Evolutionary conservation across 2,797 vertebrate genomes (phyloP).

Genomic region (Erpetoichthys calabaricus): DNA sequence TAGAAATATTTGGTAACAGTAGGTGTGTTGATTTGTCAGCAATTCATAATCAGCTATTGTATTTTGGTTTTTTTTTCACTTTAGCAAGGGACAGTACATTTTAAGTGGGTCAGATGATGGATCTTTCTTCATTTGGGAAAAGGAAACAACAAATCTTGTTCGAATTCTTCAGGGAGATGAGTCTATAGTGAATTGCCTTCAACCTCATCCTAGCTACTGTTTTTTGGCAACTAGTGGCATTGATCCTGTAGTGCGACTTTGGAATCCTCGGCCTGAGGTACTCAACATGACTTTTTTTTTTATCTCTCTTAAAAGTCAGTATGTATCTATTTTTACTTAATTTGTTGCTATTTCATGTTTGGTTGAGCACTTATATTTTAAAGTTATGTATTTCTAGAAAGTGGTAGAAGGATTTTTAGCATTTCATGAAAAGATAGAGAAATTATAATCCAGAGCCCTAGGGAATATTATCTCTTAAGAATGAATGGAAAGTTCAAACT

Average conservation of each 20-base stretch:
- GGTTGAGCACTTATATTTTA: no score
- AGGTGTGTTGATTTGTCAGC: not conserved
- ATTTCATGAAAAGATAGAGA: no score
- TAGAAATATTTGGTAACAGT: not conserved
- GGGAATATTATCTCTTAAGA: no score
- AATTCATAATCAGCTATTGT: not conserved
- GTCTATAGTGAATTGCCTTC: slow-evolving; percentile 94
- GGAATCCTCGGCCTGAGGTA: slow-evolving; percentile 93
- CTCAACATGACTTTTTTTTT: slow-evolving; percentile 1
- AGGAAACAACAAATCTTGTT: slow-evolving; percentile 91
- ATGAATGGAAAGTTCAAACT: no score
- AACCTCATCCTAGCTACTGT: slow-evolving; percentile 94
- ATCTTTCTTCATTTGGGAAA: slow-evolving; percentile 98
- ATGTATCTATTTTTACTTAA: no score
- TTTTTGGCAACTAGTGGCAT: slow-evolving; percentile 95
- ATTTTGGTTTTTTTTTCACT: slow-evolving; percentile 7
- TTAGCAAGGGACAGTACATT: slow-evolving; percentile 92
- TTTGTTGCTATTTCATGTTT: no score
- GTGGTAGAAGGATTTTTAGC: no score
- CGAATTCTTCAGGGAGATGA: slow-evolving; percentile 92
- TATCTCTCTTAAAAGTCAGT: no score
- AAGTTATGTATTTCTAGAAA: no score
- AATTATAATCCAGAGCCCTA: no score
- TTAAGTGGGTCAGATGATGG: slow-evolving; percentile 94
- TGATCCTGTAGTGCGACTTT: slow-evolving; percentile 87